These are phyloP conservation scores for Oncorhynchus kisutch DNA, from an alignment of 2,113 vertebrate genomes.

Conservation along the genomic window DNA sequence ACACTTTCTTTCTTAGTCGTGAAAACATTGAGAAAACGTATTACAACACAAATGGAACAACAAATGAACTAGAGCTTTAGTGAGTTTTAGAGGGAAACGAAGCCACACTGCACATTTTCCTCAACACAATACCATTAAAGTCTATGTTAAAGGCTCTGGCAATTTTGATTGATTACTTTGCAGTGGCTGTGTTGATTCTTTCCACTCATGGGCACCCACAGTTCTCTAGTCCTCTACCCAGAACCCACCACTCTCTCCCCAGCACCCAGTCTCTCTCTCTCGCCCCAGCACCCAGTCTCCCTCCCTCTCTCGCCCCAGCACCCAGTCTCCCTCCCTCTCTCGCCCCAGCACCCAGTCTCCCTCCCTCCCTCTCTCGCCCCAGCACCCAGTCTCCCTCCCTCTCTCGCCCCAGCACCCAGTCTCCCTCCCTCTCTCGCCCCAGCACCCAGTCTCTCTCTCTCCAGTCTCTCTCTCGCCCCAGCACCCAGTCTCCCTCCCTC, in stretches of 20 bases:
- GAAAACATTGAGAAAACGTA: not conserved
- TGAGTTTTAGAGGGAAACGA: not conserved
- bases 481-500: too few species aligned
- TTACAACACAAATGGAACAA: not conserved
- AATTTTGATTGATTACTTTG: constrained; percentile 77
- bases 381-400: too few species aligned
- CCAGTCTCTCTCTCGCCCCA: too few species aligned
- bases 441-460: too few species aligned
- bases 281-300: too few species aligned
- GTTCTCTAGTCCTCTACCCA: not conserved
- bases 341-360: too few species aligned
- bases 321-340: too few species aligned
- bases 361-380: too few species aligned
- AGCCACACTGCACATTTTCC: constrained; percentile 48
- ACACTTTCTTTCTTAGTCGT: not conserved
- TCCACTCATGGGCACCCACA: constrained; percentile 38
- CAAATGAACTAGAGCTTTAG: not conserved
- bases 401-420: too few species aligned
- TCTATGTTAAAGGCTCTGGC: constrained; percentile 71
- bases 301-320: too few species aligned
- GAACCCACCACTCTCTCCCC: not conserved
- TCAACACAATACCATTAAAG: constrained; percentile 66
- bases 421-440: too few species aligned
- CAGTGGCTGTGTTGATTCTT: constrained; percentile 65
- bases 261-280: too few species aligned